Base-by-base conservation (phyloP, 2,797 vertebrate genomes). In the Hippoglossus hippoglossus region DNA sequence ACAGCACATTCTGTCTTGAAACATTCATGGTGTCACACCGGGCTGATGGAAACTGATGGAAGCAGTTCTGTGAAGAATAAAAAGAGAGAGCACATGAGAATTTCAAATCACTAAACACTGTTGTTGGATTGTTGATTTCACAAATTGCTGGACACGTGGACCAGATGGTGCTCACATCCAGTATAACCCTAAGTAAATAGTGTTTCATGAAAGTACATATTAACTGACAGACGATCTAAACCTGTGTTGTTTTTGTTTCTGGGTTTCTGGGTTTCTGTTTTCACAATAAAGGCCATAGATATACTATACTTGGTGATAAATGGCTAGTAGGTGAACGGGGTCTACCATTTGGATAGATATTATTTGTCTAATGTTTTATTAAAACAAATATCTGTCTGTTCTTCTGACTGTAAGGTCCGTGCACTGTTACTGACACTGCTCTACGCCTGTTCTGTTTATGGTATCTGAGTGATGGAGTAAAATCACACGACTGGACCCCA, bases 381-480 rank as follows among this genome's bases (percentile, higher is more conserved):
- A 13, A 39, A 39, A 39, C 36, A 13, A 39, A 36, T 2, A 2
- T n/a, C n/a, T 22, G 56, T 18, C 50, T 11, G 25, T 5, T 57
- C 21, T 6, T 56, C 4, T 36, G 16, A 18, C 52, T 49, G 13
- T 2, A 2, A 7, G 19, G 15, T 22, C 50, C 28, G 11, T 22
- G 55, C 24, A n/a, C 4, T 7, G 8, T 56, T 21, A 26, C n/a
- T 18, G 54, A 18, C 25, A 44, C 3, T 22, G 51, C 36, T 50
- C 52, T 46, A 47, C 13, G 34, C 31, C 26, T 8, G 19, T 36
- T 54, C 15, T 62, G 69, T 63, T 77, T 58, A 62, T 52, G 46
- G 55, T 21, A 60, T 78, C 47, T 74, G 50, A 74, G 47, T 79
- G 84, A 74, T 73, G 71, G 82, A 75, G 79, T 86, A 74, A 79